These are phyloP conservation scores for Lanius ludovicianus DNA, from an alignment of 2,113 vertebrate species.

Conservation along the genomic window DNA sequence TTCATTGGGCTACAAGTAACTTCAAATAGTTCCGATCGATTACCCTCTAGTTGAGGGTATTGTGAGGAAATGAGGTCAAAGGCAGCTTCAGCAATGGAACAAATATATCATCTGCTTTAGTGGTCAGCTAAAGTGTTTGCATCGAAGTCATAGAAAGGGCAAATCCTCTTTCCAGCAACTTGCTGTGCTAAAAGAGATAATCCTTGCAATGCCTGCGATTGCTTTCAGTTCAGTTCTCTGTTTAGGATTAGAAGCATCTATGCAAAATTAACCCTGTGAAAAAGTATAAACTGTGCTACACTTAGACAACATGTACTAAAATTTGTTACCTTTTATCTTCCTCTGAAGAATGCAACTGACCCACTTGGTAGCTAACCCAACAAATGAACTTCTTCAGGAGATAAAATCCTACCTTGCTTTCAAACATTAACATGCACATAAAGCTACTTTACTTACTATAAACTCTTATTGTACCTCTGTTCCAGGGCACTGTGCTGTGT, in stretches of 20 bases:
- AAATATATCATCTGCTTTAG: neutral
- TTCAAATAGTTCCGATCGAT: slow-evolving; percentile 16
- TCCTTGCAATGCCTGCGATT: neutral
- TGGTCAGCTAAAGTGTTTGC: neutral
- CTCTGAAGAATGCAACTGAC: neutral
- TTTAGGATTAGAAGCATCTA: neutral
- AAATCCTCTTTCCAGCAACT: neutral
- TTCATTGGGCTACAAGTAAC: neutral
- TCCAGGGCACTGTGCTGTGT: accelerated
- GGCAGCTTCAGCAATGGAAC: slow-evolving; percentile 45
- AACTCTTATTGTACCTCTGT: neutral
- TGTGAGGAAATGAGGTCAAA: slow-evolving; percentile 36
- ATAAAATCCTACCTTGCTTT: neutral
- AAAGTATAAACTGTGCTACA: neutral
- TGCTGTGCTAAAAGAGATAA: neutral
- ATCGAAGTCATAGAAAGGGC: slow-evolving; percentile 16
- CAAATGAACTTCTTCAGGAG: neutral
- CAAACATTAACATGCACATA: neutral
- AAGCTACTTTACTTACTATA: neutral
- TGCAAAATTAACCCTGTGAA: neutral
- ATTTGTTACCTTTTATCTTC: neutral
- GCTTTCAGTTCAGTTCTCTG: neutral
- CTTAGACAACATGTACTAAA: neutral
- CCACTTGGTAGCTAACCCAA: neutral
- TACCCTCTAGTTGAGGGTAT: neutral